Base-by-base conservation (phyloP, 1,140 invertebrate genomes). In the Drosophila sechellia region DNA sequence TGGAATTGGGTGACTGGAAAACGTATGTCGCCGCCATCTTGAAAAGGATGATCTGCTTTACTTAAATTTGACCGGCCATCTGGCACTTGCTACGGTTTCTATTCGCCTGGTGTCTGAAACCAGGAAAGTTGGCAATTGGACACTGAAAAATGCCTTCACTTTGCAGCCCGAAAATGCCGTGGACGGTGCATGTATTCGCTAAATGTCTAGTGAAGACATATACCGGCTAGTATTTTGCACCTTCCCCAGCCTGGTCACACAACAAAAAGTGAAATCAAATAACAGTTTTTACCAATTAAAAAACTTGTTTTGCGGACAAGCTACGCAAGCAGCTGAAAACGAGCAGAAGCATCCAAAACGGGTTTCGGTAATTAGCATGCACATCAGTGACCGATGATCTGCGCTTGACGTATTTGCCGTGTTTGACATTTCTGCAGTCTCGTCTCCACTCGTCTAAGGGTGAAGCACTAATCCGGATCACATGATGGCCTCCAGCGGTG, bases 321-420 rank as follows among this genome's bases (percentile, higher is more conserved):
- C 25, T 10, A 50, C 27, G 22, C n/a, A n/a, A 55, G 12, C 55
- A 34, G 55, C 59, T 31, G 39, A 60, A 40, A 61, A 25, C 37
- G 27, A 15, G 11, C 13, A n/a, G 17, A 34, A 58, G 43, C 57
- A 13, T 49, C 58, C 22, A 35, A 84, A 83, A 83, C 80, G 64
- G 77, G 80, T 83, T 83, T 83, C 27, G 56, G 80, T 83, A 83
- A 83, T 83, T 83, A 83, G 60, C 80, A 79, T 83, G 59, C 64
- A 58, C 55, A 73, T 64, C 64, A 52, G 20, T 70, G 17, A 11
- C 25, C 22, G 35, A 42, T 31, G 49, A 70, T 35, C 40, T 55
- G 69, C 65, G 64, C 40, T 43, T 20, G 35, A 31, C 64, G n/a
- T n/a, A 22, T 22, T 56, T 12, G 17, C 40, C 22, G 39, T 22